These are phyloP conservation scores for Gadus macrocephalus DNA, from an alignment of 2,113 vertebrate genomes.

Conservation along the genomic window DNA sequence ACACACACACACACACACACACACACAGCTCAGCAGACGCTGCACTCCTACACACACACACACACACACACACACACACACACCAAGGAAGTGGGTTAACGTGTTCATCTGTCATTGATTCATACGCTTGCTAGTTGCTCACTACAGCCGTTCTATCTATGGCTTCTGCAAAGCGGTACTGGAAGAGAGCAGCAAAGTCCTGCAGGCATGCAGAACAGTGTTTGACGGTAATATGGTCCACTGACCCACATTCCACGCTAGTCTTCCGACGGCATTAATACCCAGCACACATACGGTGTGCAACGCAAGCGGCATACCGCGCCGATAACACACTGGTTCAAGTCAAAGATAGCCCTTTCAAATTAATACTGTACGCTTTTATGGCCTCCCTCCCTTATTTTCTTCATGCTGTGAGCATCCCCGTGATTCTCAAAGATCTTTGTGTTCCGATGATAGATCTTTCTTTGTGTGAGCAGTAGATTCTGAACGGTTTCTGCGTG, in stretches of 20 bases:
- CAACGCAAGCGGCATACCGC: neutral
- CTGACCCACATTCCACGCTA: slow-evolving; percentile 59
- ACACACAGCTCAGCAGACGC: neutral
- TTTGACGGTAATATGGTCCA: slow-evolving; percentile 50
- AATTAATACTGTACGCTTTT: too few species aligned
- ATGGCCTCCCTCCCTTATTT: too few species aligned
- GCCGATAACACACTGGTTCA: too few species aligned
- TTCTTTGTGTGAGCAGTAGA: too few species aligned
- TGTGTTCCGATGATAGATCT: too few species aligned
- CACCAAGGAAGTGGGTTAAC: slow-evolving; percentile 50
- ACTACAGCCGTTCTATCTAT: slow-evolving; percentile 28
- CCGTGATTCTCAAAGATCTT: too few species aligned
- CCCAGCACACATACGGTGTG: neutral
- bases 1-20: neutral
- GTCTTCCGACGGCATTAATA: neutral
- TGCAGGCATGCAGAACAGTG: slow-evolving; percentile 16
- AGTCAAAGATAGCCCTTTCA: too few species aligned
- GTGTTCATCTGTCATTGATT: slow-evolving; percentile 46
- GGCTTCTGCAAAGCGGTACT: slow-evolving; percentile 22
- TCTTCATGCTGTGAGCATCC: too few species aligned
- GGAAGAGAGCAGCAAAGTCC: slow-evolving; percentile 29
- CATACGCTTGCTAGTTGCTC: slow-evolving; percentile 51
- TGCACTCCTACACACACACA: too few species aligned
- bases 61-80: neutral
- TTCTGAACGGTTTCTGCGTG: too few species aligned